Percentiles rank a stretch among this genome's conserved stretches.
These are phyloP conservation scores for Heterochromis multidens DNA, from an alignment of 2,113 vertebrate genomes.

Conservation along the genomic window DNA sequence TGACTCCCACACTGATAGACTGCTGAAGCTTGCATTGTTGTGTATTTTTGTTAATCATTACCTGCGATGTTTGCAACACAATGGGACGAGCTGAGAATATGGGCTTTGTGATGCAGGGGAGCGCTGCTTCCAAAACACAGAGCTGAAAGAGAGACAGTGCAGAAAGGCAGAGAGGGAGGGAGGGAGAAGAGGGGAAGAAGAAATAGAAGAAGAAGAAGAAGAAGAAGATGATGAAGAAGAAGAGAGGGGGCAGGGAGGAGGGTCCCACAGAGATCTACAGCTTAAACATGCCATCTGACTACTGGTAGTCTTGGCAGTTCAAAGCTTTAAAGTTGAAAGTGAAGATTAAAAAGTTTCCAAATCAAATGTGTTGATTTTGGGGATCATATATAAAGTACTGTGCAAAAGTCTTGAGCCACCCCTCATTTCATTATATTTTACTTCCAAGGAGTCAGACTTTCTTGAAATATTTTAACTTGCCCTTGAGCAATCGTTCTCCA, in stretches of 20 bases:
- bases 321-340: neutral
- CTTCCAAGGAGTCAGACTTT: neutral
- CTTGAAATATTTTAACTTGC: fast-evolving
- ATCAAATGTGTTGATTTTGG: neutral
- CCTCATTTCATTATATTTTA: neutral
- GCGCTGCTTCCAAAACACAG: constrained; percentile 67
- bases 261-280: neutral
- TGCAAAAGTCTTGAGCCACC: neutral
- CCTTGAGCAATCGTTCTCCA: neutral
- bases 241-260: neutral
- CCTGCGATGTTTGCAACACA: constrained; percentile 64
- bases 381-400: neutral
- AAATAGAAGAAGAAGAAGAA: neutral
- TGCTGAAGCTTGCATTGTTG: constrained; percentile 63
- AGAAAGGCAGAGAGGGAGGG: neutral
- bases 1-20: constrained; percentile 33
- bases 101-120: constrained; percentile 70
- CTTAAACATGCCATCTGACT: neutral
- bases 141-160: constrained; percentile 33
- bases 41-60: constrained; percentile 79
- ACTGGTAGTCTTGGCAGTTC: neutral
- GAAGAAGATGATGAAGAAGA: neutral
- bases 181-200: neutral
- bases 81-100: constrained; percentile 49
- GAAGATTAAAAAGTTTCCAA: neutral